phyloP scores from a whole-genome alignment of 1,140 invertebrate genomes.

The Nephila pilipes region DNA sequence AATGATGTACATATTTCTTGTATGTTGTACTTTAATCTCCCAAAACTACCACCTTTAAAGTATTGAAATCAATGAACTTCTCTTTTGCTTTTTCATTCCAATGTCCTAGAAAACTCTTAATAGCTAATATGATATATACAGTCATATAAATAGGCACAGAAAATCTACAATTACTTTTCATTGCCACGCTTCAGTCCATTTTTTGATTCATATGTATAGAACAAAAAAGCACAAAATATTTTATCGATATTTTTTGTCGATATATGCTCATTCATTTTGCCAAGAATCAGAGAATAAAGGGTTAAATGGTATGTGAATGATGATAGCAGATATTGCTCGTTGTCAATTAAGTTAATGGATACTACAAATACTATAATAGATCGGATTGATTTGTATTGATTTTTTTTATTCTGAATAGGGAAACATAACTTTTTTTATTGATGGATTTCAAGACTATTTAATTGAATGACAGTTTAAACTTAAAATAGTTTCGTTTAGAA shows the following conservation, averaged over 20 bases:
- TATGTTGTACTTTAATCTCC: no score
- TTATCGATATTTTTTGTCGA: neutral
- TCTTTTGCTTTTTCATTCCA: no score
- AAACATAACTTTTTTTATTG: neutral
- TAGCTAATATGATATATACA: no score
- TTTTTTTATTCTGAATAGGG: neutral
- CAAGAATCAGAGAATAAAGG: neutral
- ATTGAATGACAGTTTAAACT: neutral
- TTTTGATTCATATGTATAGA: no score
- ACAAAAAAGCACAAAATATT: no score
- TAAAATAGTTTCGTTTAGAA: neutral
- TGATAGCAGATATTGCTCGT: neutral
- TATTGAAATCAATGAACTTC: no score
- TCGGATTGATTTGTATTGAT: neutral
- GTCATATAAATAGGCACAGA: no score
- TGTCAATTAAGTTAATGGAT: neutral
- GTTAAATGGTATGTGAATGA: neutral
- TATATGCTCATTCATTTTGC: neutral
- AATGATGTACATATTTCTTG: no score
- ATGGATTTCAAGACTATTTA: neutral
- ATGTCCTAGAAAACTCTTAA: no score
- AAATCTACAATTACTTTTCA: no score
- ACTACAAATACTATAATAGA: neutral
- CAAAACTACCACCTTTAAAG: no score
- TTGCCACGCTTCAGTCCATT: no score